These are phyloP conservation scores for Nemoura dubitans DNA, from an alignment of 2,888 invertebrate genomes.

Conservation along the genomic window DNA sequence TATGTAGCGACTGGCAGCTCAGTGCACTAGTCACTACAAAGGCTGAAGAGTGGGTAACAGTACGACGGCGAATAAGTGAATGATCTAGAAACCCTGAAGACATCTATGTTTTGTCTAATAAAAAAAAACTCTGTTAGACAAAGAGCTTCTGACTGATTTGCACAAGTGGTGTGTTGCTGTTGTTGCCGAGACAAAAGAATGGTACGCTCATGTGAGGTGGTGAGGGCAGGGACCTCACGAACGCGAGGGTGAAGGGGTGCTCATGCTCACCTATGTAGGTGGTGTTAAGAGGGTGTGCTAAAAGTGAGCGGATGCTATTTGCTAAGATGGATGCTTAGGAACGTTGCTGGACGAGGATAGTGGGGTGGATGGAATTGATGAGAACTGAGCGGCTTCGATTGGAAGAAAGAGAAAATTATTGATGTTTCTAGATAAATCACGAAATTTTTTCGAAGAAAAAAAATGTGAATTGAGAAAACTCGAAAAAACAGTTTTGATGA, in stretches of 20 bases:
- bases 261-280: too few species aligned
- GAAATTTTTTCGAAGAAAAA: neutral
- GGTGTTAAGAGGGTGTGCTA: neutral
- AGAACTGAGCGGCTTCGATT: neutral
- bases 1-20: too few species aligned
- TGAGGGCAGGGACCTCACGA: neutral
- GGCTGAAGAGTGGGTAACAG: neutral
- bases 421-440: constrained; percentile 4
- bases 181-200: constrained; percentile 31
- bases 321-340: neutral
- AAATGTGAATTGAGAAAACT: neutral
- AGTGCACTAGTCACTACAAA: too few species aligned
- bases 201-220: neutral
- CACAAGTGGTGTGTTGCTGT: neutral
- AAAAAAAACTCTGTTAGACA: neutral
- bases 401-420: neutral
- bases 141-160: constrained; percentile 18
- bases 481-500: neutral
- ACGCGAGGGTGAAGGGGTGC: neutral
- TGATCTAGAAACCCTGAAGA: neutral
- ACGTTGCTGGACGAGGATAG: neutral
- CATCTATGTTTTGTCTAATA: neutral
- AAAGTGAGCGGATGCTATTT: neutral
- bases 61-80: neutral
- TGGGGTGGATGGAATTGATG: neutral